Percentiles rank a stretch among this genome's conserved stretches.
Evolutionary conservation across 2,888 invertebrate species (phyloP).

Genomic region (Thecocarcelia acutangulata): DNA sequence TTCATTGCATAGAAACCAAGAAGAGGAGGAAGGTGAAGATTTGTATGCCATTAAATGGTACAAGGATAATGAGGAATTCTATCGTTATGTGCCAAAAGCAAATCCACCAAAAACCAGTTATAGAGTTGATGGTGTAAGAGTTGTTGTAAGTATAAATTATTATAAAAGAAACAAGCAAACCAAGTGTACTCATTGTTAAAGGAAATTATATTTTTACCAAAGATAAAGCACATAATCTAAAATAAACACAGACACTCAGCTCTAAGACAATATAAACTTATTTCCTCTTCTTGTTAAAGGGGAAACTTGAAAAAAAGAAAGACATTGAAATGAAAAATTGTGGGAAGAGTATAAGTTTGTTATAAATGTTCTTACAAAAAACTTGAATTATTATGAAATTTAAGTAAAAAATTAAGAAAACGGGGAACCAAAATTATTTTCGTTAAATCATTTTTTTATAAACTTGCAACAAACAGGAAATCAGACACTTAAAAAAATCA

Average conservation of each 20-base stretch:
- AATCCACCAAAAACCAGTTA: conserved; percentile 88
- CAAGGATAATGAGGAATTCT: conserved; percentile 92
- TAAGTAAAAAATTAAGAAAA: background rate
- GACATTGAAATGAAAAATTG: background rate
- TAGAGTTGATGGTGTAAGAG: conserved; percentile 85
- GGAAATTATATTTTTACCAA: conserved; percentile 53
- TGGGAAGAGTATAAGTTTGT: background rate
- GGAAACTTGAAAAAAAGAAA: background rate
- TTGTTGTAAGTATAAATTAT: conserved; percentile 83
- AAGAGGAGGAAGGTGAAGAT: conserved; percentile 82
- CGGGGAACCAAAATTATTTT: no score
- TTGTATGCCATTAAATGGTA: conserved; percentile 93
- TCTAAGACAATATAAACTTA: background rate
- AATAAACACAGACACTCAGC: conserved; percentile 8
- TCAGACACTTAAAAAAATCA: no score
- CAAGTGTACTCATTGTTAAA: conserved; percentile 7
- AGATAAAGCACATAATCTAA: conserved; percentile 51
- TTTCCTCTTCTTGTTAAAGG: background rate
- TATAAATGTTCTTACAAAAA: background rate
- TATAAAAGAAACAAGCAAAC: conserved; percentile 2
- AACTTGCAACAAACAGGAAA: no score
- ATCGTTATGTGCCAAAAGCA: conserved; percentile 88
- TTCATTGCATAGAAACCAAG: conserved; percentile 50
- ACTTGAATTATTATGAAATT: background rate
- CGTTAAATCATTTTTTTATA: no score